Evolutionary conservation across 2,113 vertebrate genomes (phyloP), one percentile per base, ranked within the genome.

Genomic region (Paradoxurus hermaphroditus): DNA sequence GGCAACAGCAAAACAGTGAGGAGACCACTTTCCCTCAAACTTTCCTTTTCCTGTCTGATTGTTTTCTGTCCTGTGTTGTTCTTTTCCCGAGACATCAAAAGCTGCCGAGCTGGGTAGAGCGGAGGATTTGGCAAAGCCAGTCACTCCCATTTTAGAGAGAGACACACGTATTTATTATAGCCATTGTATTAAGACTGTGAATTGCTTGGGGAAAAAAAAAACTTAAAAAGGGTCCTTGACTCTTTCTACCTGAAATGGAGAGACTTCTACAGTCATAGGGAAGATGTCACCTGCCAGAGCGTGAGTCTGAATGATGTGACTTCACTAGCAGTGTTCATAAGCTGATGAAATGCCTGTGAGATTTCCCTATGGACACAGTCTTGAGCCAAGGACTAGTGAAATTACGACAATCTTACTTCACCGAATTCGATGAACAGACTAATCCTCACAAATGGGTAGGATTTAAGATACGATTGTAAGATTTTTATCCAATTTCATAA

Each of bases 361-460:
- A 98, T 98, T 97, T 98, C 98, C 98, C 98, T 23, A 86, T 2
- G 95, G 98, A 86, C 78, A 93, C 86, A 36, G 84, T 51, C 96
- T 67, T 98, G 27, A 98, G 73, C 90, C 98, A 94, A 88, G 86
- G 94, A 75, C 56, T 9, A 4, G 85, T 0, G 3, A 87, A 97
- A 86, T 15, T 63, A 96, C 98, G 95, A 39, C 84, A 98, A 84
- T 97, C 96, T 97, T 75, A 36, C 94, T 96, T 88, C 91, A 0
- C n/a, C 31, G 96, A 96, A 92, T 96, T 62, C 97, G 95, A 94
- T 67, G 75, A 96, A 79, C 49, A n/a, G 97, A 90, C 96, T 98
- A 98, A 99, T 98, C 98, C 98, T 98, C 90, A 79, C 91, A 97
- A 97, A 98, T 36, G 93, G 92, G 95, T 46, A 7, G 97, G 98